Conservation (phyloP, 2,797 vertebrate species). For the Chelonia mydas region DNA sequence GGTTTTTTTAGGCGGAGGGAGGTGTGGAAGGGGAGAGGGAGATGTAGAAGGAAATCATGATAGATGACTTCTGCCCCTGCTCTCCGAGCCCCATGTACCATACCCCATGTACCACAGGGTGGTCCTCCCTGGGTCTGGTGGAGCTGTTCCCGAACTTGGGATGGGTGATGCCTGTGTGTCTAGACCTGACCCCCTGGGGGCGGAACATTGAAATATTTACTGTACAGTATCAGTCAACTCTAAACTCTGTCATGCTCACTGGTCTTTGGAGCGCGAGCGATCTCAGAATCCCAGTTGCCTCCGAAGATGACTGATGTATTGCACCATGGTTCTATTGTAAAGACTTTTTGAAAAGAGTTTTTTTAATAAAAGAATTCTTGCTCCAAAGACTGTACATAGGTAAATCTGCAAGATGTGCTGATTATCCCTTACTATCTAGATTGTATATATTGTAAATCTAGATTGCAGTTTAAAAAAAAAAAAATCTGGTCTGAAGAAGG, state of each 20-base stretch:
- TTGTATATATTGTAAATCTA: neutral
- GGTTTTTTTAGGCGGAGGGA: neutral
- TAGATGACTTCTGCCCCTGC: neutral
- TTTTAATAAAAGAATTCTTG: neutral
- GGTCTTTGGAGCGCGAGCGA: neutral
- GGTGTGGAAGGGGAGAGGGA: neutral
- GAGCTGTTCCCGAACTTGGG: neutral
- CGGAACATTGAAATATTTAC: neutral
- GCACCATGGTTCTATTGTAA: neutral
- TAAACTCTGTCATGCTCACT: neutral
- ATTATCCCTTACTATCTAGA: neutral
- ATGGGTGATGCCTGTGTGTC: neutral
- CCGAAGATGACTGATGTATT: neutral
- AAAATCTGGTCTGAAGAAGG: neutral
- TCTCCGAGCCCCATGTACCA: neutral
- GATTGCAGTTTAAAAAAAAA: neutral
- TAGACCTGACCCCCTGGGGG: neutral
- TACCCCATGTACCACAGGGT: neutral
- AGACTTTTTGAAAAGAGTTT: neutral
- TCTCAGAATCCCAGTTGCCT: neutral
- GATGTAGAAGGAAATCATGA: neutral
- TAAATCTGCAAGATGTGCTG: neutral
- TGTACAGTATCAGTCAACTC: neutral
- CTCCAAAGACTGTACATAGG: neutral
- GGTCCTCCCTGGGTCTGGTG: neutral